Conservation (phyloP, 2,113 vertebrate species). For the Ellobius talpinus region DNA sequence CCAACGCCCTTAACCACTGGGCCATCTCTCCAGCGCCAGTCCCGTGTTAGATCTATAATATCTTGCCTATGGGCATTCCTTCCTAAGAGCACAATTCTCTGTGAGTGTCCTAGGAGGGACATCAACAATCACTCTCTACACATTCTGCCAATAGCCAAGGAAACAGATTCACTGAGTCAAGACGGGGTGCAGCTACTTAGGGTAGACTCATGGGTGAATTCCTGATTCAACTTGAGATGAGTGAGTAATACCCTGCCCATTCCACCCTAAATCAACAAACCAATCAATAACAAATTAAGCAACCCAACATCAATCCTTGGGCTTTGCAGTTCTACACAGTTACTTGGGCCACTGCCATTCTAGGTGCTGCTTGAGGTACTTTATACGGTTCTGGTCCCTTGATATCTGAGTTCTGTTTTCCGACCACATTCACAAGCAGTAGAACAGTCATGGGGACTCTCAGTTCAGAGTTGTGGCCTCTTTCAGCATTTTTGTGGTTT, state of each 20-base stretch:
- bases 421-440: constrained; percentile 39
- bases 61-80: constrained; percentile 65
- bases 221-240: constrained; percentile 27
- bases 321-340: background rate
- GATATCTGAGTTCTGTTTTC: background rate
- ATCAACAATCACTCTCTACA: background rate
- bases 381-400: constrained; percentile 31
- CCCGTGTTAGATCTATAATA: constrained; percentile 59
- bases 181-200: constrained; percentile 25
- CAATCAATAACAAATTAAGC: background rate
- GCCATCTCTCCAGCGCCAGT: background rate
- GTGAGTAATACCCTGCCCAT: background rate
- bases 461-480: constrained; percentile 41
- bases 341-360: background rate
- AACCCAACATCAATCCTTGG: background rate
- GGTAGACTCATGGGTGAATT: background rate
- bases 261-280: background rate
- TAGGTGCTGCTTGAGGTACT: background rate
- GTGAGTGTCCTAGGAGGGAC: constrained; percentile 60
- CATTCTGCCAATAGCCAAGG: background rate
- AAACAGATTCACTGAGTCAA: constrained; percentile 26
- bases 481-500: constrained; percentile 63
- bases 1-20: background rate
- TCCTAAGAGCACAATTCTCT: constrained; percentile 47
- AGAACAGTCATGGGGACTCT: background rate